Percentiles rank a stretch among this genome's conserved stretches.
Conservation (phyloP, 2,888 invertebrate genomes). For the Abrostola triplasia region DNA sequence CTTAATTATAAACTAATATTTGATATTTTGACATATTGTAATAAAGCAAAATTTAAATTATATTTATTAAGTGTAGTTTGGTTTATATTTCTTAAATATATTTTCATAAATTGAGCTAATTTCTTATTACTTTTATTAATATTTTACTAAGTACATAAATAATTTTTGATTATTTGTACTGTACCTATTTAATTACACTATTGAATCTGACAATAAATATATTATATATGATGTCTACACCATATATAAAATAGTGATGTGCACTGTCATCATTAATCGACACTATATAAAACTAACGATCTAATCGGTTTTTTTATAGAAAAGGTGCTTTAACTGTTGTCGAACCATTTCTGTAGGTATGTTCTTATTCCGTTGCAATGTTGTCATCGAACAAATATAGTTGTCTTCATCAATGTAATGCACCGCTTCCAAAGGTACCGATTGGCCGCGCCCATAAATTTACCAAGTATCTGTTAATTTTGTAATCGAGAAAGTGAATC, state of each 20-base stretch:
- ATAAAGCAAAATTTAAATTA: slow-evolving; percentile 31
- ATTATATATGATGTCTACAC: slow-evolving; percentile 41
- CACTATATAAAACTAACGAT: slow-evolving; percentile 35
- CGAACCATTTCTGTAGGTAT: slow-evolving; percentile 24
- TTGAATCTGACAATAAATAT: slow-evolving; percentile 58
- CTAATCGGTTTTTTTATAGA: slow-evolving; percentile 35
- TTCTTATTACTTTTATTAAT: slow-evolving; percentile 36
- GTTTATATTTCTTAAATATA: slow-evolving; percentile 37
- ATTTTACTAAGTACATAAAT: slow-evolving; percentile 28
- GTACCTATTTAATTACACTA: slow-evolving; percentile 35
- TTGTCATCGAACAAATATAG: slow-evolving; percentile 25
- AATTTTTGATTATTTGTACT: slow-evolving; percentile 24
- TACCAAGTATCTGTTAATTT: slow-evolving; percentile 37
- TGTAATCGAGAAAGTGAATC: slow-evolving; percentile 32
- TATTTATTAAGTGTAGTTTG: slow-evolving; percentile 36
- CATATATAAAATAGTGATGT: slow-evolving; percentile 51
- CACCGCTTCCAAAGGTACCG: slow-evolving; percentile 26
- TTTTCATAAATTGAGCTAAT: slow-evolving; percentile 36
- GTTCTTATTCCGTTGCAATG: slow-evolving; percentile 24
- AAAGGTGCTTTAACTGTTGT: slow-evolving; percentile 48
- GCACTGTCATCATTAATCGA: slow-evolving; percentile 41
- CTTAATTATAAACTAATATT: slow-evolving; percentile 24
- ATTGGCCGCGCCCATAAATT: slow-evolving; percentile 55
- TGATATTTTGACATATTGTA: slow-evolving; percentile 27
- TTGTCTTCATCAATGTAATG: slow-evolving; percentile 17